Evolutionary conservation across 2,113 vertebrate genomes (phyloP).

Genomic region (Hoplias malabaricus): DNA sequence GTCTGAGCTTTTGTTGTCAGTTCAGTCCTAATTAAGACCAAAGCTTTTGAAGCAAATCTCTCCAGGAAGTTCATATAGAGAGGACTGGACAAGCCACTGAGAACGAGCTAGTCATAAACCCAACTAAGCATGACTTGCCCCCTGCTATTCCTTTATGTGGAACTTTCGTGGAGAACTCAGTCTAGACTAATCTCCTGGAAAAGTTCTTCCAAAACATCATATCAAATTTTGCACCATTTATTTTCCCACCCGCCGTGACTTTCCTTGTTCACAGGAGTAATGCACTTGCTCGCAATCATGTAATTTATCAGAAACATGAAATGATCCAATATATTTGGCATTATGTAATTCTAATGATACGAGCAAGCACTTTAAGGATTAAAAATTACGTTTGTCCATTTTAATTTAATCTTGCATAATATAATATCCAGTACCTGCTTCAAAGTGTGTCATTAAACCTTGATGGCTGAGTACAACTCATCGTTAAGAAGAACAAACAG

Average conservation of each 20-base stretch:
- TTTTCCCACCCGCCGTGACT: background rate
- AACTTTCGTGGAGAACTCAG: background rate
- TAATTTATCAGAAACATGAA: background rate
- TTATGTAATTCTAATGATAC: conserved; percentile 5
- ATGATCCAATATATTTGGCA: background rate
- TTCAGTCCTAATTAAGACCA: conserved; percentile 61
- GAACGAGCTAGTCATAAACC: conserved; percentile 14
- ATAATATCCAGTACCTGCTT: background rate
- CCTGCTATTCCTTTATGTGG: conserved; percentile 15
- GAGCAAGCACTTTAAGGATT: conserved; percentile 10
- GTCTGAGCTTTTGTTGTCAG: conserved; percentile 55
- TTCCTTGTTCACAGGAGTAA: background rate
- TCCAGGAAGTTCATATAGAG: conserved; percentile 46
- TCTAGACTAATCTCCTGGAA: background rate
- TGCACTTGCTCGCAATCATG: background rate
- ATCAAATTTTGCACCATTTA: background rate
- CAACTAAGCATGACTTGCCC: conserved; percentile 1
- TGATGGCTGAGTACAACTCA: background rate
- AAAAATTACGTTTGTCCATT: conserved; percentile 15
- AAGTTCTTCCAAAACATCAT: background rate
- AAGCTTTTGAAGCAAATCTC: conserved; percentile 50
- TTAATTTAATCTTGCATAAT: conserved; percentile 12
- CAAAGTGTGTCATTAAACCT: conserved; percentile 1
- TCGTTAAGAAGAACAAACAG: background rate
- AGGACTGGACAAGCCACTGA: conserved; percentile 7